Evolutionary conservation across 2,797 vertebrate species (phyloP).

Genomic region (Morus bassanus): DNA sequence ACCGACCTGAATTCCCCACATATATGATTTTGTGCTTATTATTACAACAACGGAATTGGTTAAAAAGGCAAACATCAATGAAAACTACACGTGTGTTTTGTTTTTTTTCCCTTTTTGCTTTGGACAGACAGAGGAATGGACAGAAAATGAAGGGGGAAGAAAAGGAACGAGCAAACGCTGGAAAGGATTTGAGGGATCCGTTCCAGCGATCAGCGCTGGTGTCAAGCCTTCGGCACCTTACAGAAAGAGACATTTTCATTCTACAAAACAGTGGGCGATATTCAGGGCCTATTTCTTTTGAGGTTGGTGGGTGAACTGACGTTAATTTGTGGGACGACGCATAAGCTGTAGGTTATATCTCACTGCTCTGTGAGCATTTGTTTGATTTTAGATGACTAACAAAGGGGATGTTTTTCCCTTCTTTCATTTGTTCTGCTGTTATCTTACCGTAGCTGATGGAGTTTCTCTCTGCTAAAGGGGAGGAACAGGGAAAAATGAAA

Average conservation of each 20-base stretch:
- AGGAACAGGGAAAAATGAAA: neutral
- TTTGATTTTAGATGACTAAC: neutral
- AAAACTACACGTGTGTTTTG: rapidly evolving
- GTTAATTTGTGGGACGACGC: neutral
- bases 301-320: neutral
- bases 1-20: neutral
- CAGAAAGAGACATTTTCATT: neutral
- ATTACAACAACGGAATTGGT: neutral
- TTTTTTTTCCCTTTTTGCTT: neutral
- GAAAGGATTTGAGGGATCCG: neutral
- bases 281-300: neutral
- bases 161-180: neutral
- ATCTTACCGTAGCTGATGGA: neutral
- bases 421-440: neutral
- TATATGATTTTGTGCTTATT: rapidly evolving
- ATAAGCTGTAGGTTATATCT: neutral
- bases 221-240: neutral
- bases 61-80: neutral
- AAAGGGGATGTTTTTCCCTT: neutral
- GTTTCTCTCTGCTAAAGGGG: neutral
- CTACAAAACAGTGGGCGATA: neutral
- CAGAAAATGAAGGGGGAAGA: neutral
- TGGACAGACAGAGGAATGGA: neutral
- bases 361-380: neutral
- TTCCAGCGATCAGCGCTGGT: neutral